Conservation (phyloP, 1,140 invertebrate species). For the Metaphire vulgaris region DNA sequence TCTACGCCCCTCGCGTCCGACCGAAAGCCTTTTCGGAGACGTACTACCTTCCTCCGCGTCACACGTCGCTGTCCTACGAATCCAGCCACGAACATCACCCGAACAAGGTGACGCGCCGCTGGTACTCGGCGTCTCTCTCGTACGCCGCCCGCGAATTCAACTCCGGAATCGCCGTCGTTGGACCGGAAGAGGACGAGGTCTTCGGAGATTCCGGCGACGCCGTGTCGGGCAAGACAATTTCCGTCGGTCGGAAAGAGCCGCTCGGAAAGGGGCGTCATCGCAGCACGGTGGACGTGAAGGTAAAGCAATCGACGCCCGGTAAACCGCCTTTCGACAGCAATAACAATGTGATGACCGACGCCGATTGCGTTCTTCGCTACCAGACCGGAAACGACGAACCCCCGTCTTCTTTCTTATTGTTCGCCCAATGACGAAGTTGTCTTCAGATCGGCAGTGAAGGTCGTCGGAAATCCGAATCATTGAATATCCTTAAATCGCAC, state of each 20-base stretch:
- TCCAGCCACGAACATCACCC: not conserved
- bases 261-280: not conserved
- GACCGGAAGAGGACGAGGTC: not conserved
- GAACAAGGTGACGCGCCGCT: not conserved
- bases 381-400: not conserved
- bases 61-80: not conserved
- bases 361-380: not conserved
- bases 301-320: not conserved
- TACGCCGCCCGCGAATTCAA: not conserved
- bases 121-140: not conserved
- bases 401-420: too few species aligned
- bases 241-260: not conserved
- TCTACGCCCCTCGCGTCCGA: not conserved
- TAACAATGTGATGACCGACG: not conserved
- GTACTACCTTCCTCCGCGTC: not conserved
- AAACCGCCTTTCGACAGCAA: not conserved
- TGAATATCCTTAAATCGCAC: too few species aligned
- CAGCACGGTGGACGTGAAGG: not conserved
- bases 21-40: not conserved
- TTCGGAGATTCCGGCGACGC: not conserved
- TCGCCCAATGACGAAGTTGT: not conserved
- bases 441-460: not conserved
- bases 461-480: not conserved
- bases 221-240: not conserved
- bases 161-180: not conserved